These are phyloP conservation scores for Corticium candelabrum DNA, from an alignment of 37 sponge, comb jelly and placozoan genomes.

Conservation along the genomic window DNA sequence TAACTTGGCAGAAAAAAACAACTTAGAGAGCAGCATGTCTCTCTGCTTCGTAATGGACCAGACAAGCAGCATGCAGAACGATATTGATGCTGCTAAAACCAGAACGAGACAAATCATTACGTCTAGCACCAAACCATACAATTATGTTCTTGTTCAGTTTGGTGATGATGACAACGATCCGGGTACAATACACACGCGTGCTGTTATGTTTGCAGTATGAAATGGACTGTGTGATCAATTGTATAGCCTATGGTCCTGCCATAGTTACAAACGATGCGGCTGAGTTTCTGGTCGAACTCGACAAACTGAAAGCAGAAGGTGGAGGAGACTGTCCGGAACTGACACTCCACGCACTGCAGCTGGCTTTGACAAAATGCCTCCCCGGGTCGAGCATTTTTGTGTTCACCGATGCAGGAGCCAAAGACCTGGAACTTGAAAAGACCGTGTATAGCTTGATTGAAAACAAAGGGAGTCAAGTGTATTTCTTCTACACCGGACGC, in stretches of 20 bases:
- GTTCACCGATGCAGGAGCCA: constrained; percentile 17
- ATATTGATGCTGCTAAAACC: background rate
- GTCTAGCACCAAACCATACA: background rate
- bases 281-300: background rate
- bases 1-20: background rate
- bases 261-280: background rate
- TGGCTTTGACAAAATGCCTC: background rate
- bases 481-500: background rate
- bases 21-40: background rate
- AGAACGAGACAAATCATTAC: background rate
- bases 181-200: too few species aligned
- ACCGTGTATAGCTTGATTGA: background rate
- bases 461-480: background rate
- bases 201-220: background rate
- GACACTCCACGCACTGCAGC: constrained; percentile 8
- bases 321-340: constrained; percentile 20
- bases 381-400: background rate
- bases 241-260: constrained; percentile 2
- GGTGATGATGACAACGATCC: background rate
- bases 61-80: constrained; percentile 5
- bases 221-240: background rate
- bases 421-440: constrained; percentile 3
- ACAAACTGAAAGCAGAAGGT: background rate
- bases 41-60: background rate
- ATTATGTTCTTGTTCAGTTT: background rate